Evolutionary conservation across 2,888 invertebrate genomes (phyloP), one percentile per base, ranked within the genome.

Genomic region (Nemapogon koenigi): DNA sequence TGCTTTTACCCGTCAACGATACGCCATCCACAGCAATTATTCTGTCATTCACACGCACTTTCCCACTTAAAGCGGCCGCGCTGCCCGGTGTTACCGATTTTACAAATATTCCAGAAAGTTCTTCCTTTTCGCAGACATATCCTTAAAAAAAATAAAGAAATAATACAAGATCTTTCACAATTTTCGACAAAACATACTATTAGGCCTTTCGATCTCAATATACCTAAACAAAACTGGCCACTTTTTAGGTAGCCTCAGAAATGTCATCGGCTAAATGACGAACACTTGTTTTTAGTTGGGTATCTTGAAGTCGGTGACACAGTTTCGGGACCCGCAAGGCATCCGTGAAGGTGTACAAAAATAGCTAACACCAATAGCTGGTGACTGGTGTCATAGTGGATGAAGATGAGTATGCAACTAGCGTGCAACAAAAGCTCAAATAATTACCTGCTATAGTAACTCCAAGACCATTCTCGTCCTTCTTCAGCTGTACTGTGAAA

Each of bases 11-110:
- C 62, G 97, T 94, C 43, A 98, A 81, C 14, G 93, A 91, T 50
- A 89, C 90, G 14, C 93, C 95, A 78, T 99, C 97, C n/a, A 91
- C 98, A 65, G 97, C 96, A 36, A 98, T 92, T 52, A 99, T 99
- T 55, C 98, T 90, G 78, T 99, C 99, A 69, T 99, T 97, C 48
- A 98, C 94, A 52, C 90, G 89, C 54, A 99, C 97, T 56, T 88
- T 86, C 7, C 94, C 94, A 64, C 96, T 95, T 38, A 91, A 58
- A 53, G 95, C 95, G 4, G 98, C 98, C 10, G 97, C 96, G 62
- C 97, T 97, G 35, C 96, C 95, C 44, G 93, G 89, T 43, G 95
- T 95, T 49, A 99, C 94, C 41, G 97, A 97, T 73, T 98, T 98
- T 40, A 99, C 97, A 76, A 99, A 99, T 51, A 99, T 97, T 19